Evolutionary conservation across 2,113 vertebrate genomes (phyloP).

Genomic region (Cinclus mexicanus): DNA sequence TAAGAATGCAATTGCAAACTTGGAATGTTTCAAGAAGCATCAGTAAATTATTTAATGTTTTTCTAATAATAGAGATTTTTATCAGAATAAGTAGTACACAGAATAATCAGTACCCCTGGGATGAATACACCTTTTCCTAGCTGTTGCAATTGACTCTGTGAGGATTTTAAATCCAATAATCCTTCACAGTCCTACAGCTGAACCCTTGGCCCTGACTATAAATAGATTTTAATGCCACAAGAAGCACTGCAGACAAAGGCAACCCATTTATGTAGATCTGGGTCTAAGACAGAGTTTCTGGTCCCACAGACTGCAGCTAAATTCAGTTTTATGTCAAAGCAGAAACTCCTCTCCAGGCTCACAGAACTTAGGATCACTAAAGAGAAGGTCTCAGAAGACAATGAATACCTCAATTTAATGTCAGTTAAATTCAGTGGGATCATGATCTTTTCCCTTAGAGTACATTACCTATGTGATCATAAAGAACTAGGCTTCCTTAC

Average conservation of each 20-base stretch:
- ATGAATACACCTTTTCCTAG: not conserved
- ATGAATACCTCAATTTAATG: not conserved
- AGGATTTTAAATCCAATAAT: not conserved
- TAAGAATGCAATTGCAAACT: not conserved
- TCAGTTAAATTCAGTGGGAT: not conserved
- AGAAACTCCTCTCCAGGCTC: not conserved
- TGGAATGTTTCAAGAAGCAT: not conserved
- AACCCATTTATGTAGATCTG: not conserved
- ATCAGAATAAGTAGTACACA: not conserved
- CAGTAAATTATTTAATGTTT: not conserved
- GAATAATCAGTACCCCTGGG: not conserved
- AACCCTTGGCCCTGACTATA: not conserved
- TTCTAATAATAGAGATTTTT: not conserved
- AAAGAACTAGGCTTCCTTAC: not conserved
- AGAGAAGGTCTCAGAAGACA: not conserved
- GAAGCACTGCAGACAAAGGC: not conserved
- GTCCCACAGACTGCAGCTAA: not conserved
- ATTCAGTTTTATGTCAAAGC: not conserved
- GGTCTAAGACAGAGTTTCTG: not conserved
- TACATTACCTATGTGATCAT: not conserved
- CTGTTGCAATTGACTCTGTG: not conserved
- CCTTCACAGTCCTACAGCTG: not conserved
- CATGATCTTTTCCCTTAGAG: not conserved
- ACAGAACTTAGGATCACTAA: not conserved
- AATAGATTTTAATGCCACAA: not conserved